Conservation (phyloP, 2,888 invertebrate species). For the Dioctria rufipes region DNA sequence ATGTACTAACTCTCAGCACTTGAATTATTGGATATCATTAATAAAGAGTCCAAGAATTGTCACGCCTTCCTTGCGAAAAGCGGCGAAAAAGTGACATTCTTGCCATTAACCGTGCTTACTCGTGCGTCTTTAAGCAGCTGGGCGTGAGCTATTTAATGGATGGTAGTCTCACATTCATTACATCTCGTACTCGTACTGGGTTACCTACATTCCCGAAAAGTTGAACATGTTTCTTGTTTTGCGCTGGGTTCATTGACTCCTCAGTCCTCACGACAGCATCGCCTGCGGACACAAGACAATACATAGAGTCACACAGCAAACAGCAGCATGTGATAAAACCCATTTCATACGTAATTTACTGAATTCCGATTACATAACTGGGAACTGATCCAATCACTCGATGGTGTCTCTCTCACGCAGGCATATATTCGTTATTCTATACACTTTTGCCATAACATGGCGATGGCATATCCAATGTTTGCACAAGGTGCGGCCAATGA, state of each 20-base stretch:
- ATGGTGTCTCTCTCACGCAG: slow-evolving; percentile 47
- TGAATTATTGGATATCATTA: slow-evolving; percentile 8
- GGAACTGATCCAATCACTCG: slow-evolving; percentile 43
- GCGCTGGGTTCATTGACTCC: slow-evolving; percentile 55
- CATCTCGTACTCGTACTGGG: slow-evolving; percentile 60
- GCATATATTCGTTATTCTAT: slow-evolving; percentile 37
- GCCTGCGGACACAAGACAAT: slow-evolving; percentile 45
- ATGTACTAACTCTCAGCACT: neutral
- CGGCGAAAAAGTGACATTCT: slow-evolving; percentile 30
- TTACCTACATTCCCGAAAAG: slow-evolving; percentile 63
- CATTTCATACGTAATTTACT: slow-evolving; percentile 54
- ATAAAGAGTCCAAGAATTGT: slow-evolving; percentile 27
- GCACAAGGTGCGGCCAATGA: slow-evolving; percentile 62
- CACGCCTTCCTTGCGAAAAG: slow-evolving; percentile 32
- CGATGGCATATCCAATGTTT: slow-evolving; percentile 59
- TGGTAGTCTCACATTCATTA: slow-evolving; percentile 45
- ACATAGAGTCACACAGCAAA: slow-evolving; percentile 40
- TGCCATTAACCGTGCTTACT: slow-evolving; percentile 1
- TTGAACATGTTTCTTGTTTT: slow-evolving; percentile 56
- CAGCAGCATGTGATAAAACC: slow-evolving; percentile 42
- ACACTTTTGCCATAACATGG: slow-evolving; percentile 45
- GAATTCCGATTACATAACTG: slow-evolving; percentile 53
- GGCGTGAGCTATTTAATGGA: slow-evolving; percentile 35
- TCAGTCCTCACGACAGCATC: slow-evolving; percentile 36
- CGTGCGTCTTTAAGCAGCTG: slow-evolving; percentile 33